Evolutionary conservation across 2,888 invertebrate species (phyloP).

Genomic region (Thymelicus acteon): DNA sequence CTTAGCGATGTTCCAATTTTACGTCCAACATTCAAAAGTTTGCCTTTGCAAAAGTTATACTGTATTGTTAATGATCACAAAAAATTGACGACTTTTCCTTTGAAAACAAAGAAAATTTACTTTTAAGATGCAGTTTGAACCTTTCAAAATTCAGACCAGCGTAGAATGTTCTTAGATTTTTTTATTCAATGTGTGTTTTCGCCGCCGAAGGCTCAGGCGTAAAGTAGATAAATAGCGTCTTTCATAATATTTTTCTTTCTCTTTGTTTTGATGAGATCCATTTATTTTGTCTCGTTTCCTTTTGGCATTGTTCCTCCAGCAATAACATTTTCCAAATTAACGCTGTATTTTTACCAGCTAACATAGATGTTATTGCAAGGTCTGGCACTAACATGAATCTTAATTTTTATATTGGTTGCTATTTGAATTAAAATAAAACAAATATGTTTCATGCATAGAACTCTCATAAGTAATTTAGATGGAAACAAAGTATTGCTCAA

Average conservation of each 20-base stretch:
- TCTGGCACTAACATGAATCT: constrained; percentile 6
- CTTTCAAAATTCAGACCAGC: constrained; percentile 7
- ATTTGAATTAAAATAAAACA: neutral
- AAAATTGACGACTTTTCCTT: constrained; percentile 14
- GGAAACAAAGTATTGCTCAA: no score
- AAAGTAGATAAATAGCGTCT: constrained; percentile 54
- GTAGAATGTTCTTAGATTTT: constrained; percentile 22
- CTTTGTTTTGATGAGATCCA: constrained; percentile 55
- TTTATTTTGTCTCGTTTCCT: constrained; percentile 38
- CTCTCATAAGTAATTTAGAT: neutral
- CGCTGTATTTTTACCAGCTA: constrained; percentile 33
- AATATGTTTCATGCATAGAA: neutral
- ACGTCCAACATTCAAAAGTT: constrained; percentile 15
- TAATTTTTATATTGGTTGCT: neutral
- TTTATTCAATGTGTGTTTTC: constrained; percentile 38
- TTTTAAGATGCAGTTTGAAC: constrained; percentile 23
- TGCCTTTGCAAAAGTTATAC: constrained; percentile 9
- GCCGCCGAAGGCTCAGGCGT: constrained; percentile 43
- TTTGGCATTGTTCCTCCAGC: constrained; percentile 28
- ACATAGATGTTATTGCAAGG: constrained; percentile 21
- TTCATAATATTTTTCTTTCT: constrained; percentile 55
- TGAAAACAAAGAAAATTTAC: constrained; percentile 27
- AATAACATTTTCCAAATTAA: constrained; percentile 37
- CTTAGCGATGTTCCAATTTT: neutral
- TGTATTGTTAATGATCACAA: constrained; percentile 25